Conservation (phyloP, 2,113 vertebrate genomes). For the Coregonus clupeaformis region DNA sequence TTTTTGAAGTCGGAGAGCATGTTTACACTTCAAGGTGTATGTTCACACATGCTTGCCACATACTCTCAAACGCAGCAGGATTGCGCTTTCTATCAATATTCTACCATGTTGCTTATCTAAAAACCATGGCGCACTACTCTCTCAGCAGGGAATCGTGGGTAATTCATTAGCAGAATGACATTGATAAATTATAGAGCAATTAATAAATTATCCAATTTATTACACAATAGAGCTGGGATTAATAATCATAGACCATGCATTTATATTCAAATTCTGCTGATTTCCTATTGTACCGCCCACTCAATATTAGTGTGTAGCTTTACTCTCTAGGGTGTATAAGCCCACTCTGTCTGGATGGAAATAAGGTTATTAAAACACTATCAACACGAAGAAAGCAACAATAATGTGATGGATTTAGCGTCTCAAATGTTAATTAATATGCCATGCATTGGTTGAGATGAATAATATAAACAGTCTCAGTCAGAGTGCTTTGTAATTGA, state of each 20-base stretch:
- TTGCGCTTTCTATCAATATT: constrained; percentile 33
- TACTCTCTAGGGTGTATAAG: constrained; percentile 34
- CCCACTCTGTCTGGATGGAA: constrained; percentile 30
- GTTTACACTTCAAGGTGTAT: not conserved
- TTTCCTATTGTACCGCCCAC: constrained; percentile 47
- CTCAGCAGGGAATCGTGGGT: constrained; percentile 58
- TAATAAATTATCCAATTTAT: constrained; percentile 62
- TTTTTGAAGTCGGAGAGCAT: not conserved
- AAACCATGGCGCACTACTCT: constrained; percentile 46
- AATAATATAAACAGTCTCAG: constrained; percentile 53
- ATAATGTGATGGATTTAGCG: constrained; percentile 38
- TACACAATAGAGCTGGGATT: constrained; percentile 48
- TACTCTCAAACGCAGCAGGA: not conserved
- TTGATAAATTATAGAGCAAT: constrained; percentile 71
- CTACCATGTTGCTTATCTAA: constrained; percentile 41
- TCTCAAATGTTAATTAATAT: constrained; percentile 57
- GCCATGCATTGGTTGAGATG: constrained; percentile 32
- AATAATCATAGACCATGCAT: constrained; percentile 53
- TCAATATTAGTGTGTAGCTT: constrained; percentile 23
- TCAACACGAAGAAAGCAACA: constrained; percentile 42
- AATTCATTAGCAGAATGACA: constrained; percentile 68
- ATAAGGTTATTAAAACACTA: constrained; percentile 30
- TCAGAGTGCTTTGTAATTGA: constrained; percentile 50
- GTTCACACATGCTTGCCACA: not conserved
- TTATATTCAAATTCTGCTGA: constrained; percentile 52